Evolutionary conservation across 1,140 invertebrate genomes (phyloP).

Genomic region (Radopholus similis): DNA sequence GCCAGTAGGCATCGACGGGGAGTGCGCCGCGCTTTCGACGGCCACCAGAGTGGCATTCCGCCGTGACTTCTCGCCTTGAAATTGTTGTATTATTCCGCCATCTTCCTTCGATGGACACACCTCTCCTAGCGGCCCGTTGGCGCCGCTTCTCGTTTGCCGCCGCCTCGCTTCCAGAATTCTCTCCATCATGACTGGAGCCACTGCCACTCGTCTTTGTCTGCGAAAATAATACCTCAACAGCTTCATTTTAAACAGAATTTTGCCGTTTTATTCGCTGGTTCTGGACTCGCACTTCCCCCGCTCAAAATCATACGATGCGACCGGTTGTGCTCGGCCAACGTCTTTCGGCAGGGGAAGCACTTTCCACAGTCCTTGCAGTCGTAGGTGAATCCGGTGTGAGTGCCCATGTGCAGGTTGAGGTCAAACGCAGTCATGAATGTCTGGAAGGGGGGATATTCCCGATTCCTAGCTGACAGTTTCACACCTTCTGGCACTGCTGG

Average conservation of each 20-base stretch:
- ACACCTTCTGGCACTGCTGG: slow-evolving; percentile 30
- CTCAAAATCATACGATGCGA: slow-evolving; percentile 33
- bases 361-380: slow-evolving; percentile 50
- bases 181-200: background rate
- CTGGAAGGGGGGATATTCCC: slow-evolving; percentile 23
- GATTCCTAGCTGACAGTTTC: background rate
- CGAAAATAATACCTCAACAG: slow-evolving; percentile 1
- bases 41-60: slow-evolving; percentile 17
- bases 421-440: slow-evolving; percentile 46
- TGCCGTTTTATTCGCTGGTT: background rate
- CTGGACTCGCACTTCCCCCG: background rate
- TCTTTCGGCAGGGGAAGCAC: slow-evolving; percentile 46
- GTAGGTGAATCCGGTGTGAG: slow-evolving; percentile 42
- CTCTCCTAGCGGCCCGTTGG: background rate
- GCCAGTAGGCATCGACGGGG: background rate
- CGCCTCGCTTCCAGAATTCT: background rate
- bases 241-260: background rate
- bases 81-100: background rate
- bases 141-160: background rate
- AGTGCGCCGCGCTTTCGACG: background rate
- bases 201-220: slow-evolving; percentile 8
- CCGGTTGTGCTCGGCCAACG: slow-evolving; percentile 47
- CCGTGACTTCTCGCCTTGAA: slow-evolving; percentile 22
- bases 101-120: background rate
- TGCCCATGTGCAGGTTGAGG: slow-evolving; percentile 47